phyloP scores from a whole-genome alignment of 2,888 invertebrate genomes.

The Lasioglossum zephyrum region DNA sequence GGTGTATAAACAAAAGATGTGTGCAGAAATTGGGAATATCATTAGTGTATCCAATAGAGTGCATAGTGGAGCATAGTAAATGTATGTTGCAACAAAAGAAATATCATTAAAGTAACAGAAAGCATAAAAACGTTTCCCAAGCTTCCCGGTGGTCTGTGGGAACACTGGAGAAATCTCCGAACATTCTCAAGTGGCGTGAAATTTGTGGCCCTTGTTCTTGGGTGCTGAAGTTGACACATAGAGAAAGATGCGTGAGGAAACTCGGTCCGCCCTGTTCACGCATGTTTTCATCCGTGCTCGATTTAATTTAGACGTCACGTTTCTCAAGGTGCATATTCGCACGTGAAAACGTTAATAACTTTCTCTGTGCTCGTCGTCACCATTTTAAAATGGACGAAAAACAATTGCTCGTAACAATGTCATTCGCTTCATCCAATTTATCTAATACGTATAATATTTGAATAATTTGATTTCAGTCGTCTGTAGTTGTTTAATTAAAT shows the following conservation, averaged over 20 bases:
- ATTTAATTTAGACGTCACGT: neutral
- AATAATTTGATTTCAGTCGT: neutral
- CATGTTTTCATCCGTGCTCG: neutral
- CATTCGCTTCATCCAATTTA: neutral
- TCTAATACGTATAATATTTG: neutral
- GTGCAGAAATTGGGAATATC: neutral
- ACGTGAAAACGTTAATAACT: neutral
- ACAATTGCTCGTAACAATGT: neutral
- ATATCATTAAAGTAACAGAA: constrained; percentile 9
- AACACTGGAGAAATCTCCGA: neutral
- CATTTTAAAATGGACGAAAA: neutral
- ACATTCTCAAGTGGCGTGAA: constrained; percentile 14
- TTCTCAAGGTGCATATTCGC: neutral
- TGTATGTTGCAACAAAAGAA: neutral
- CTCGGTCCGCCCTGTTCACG: neutral
- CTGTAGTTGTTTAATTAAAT: neutral
- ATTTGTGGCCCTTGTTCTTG: constrained; percentile 2
- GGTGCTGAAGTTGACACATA: constrained; percentile 4
- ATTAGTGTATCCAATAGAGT: neutral
- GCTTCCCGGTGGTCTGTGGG: neutral
- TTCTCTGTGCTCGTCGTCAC: neutral
- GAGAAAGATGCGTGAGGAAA: neutral
- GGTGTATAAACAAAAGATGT: neutral
- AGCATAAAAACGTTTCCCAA: constrained; percentile 10
- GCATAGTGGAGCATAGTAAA: neutral